Base-by-base conservation (phyloP, 1,140 invertebrate species). In the Drosophila bipectinata region DNA sequence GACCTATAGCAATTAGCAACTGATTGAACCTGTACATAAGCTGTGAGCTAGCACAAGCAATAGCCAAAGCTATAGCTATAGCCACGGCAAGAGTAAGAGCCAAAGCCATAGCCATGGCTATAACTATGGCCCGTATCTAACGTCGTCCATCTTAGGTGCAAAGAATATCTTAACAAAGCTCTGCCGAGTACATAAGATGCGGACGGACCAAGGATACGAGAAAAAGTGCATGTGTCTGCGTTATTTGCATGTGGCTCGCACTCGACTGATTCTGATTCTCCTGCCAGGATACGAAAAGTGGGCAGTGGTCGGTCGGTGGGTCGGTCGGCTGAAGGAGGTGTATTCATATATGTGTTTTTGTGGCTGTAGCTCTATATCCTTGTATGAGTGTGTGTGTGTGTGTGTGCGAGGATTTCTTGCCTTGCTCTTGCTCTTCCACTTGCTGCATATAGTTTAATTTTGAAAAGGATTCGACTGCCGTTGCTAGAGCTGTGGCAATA, bases 151-250 rank as follows among this genome's bases (percentile, higher is more conserved):
- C 82, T 87, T 85, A 75, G 78, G 72, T 64, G 69, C 82, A 85
- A 85, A 78, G 82, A 85, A 87, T 85, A 87, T 85, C 82, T 85
- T 85, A 85, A 88, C 83, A 82, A 87, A 87, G 82, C 82, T 88
- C 64, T 52, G 64, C 51, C 83, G 48, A 88, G 67, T 87, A 85
- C 78, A 85, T 85, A 85, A 87, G 82, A 82, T 56, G 77, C 34
- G 62, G 66, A 55, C 53, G 51, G 48, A 60, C 62, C 72, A 79
- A 77, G 81, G 73, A 85, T 81, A 87, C 81, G 72, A 85, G 83
- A 87, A 87, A 87, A 87, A 87, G 74, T 88, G 83, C 79, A 87
- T 87, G 75, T 87, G 83, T 83, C 82, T 87, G 83, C 82, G 79
- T 79, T 87, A 87, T 87, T 87, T 88, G 82, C 83, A 87, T 87